Evolutionary conservation across 1,140 invertebrate genomes (phyloP).

Genomic region (Drosophila kikkawai): DNA sequence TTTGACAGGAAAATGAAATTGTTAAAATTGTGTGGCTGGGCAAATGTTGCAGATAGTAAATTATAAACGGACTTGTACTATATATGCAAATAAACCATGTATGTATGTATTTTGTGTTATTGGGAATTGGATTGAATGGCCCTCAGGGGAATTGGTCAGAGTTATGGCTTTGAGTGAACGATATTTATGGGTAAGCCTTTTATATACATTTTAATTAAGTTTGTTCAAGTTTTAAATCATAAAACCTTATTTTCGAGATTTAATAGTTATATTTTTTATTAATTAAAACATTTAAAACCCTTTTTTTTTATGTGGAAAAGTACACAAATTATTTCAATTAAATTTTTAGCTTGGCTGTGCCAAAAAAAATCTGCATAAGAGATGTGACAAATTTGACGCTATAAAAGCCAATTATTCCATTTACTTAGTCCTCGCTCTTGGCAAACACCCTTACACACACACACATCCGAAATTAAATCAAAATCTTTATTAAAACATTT

Average conservation of each 20-base stretch:
- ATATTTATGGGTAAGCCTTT: slow-evolving; percentile 4
- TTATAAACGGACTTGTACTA: slow-evolving; percentile 2
- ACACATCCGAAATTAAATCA: slow-evolving; percentile 64
- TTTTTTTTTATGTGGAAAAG: no score
- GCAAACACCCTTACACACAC: not conserved
- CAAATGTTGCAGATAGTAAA: slow-evolving; percentile 22
- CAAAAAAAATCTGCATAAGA: slow-evolving; percentile 23
- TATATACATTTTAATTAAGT: slow-evolving; percentile 12
- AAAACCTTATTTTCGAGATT: no score
- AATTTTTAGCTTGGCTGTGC: not conserved
- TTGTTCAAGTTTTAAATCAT: no score
- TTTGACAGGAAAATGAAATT: slow-evolving; percentile 12
- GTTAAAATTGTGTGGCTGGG: slow-evolving; percentile 14
- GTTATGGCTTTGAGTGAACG: not conserved
- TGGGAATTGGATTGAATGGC: slow-evolving; percentile 25
- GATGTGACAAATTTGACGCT: slow-evolving; percentile 45
- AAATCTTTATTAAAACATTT: slow-evolving; percentile 78
- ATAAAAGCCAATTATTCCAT: slow-evolving; percentile 52
- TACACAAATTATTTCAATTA: slow-evolving; percentile 17
- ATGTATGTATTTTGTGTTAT: not conserved
- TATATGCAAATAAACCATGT: slow-evolving; percentile 12
- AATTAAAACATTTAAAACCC: no score
- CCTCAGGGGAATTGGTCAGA: not conserved
- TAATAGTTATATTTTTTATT: no score
- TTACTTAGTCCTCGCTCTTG: slow-evolving; percentile 30